Percentiles rank a stretch among this genome's conserved stretches.
These are phyloP conservation scores for Apamea crenata DNA, from an alignment of 2,888 invertebrate genomes.

Conservation along the genomic window DNA sequence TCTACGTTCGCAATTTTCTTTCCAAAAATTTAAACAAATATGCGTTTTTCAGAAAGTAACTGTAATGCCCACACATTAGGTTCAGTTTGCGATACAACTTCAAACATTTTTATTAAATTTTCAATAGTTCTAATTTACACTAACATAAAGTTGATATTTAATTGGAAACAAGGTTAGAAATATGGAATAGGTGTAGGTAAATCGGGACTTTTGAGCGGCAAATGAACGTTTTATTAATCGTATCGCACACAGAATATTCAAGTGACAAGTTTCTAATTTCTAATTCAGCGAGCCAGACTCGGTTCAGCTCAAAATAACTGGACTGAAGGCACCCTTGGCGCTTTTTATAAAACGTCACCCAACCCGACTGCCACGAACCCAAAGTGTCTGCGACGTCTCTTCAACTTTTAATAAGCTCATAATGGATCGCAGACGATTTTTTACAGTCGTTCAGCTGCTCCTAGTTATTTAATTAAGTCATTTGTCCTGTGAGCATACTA, in stretches of 20 bases:
- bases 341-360: slow-evolving; percentile 66
- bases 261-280: slow-evolving; percentile 66
- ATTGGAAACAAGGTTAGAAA: background rate
- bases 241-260: slow-evolving; percentile 45
- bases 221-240: slow-evolving; percentile 43
- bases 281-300: slow-evolving; percentile 66
- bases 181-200: background rate
- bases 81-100: background rate
- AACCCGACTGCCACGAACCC: slow-evolving; percentile 33
- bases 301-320: slow-evolving; percentile 71
- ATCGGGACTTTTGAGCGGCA: slow-evolving; percentile 10
- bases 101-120: background rate
- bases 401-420: slow-evolving; percentile 71
- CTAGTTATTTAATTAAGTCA: slow-evolving; percentile 43
- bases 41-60: background rate
- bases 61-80: background rate
- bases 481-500: slow-evolving; percentile 33
- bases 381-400: slow-evolving; percentile 52
- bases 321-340: slow-evolving; percentile 49
- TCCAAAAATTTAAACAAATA: background rate
- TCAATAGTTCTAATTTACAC: background rate
- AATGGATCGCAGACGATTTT: slow-evolving; percentile 66
- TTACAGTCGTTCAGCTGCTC: slow-evolving; percentile 22
- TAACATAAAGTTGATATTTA: background rate
- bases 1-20: background rate